Evolutionary conservation across 1,140 invertebrate species (phyloP), one percentile per base, ranked within the genome.

Genomic region (Daktulosphaira vitifoliae): DNA sequence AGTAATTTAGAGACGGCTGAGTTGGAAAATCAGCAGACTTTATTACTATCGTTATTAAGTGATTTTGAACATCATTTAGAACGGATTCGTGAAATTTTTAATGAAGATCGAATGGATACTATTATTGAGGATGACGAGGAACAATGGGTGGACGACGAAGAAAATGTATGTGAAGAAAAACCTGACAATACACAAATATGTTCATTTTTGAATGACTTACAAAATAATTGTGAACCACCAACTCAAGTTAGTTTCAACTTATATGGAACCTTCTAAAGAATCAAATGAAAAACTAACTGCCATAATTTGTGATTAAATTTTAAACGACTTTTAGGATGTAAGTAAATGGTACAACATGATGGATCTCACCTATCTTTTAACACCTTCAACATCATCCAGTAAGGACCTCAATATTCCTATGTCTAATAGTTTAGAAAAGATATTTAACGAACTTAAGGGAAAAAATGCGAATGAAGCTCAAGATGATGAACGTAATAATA

Each of bases 51-150:
- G 1, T 8, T 59, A 18, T n/a, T 59, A 4, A 46, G 20, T 1
- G 38, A 59, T 59, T 59, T 59, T 15, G 54, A 59, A 46, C 26
- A 59, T 16, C 18, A 25, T 15, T 59, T 59, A 15, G 42, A 18
- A 11, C 37, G 15, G 20, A 46, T 59, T 20, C 23, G 16, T 6
- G 13, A 18, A 8, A 15, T 59, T 13, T 46, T 59, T 2, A 18
- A 59, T 6, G 7, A 8, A 7, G 50, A 33, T 29, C 25, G 18
- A 33, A 4, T 25, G 29, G 2, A 37, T 18, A 20, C n/a, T 1
- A 13, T 11, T 13, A 4, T 25, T n/a, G 16, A 59, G 3, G 23
- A 59, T 4, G 18, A 46, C 2, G 18, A 44, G 9, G 25, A 46
- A 7, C 5, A 59, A 29, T 52, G 50, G 50, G 16, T 20, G 20